Percentiles rank a stretch among this genome's conserved stretches.
These are phyloP conservation scores for Cephus pulcher DNA, from an alignment of 2,888 invertebrate species.

Conservation along the genomic window DNA sequence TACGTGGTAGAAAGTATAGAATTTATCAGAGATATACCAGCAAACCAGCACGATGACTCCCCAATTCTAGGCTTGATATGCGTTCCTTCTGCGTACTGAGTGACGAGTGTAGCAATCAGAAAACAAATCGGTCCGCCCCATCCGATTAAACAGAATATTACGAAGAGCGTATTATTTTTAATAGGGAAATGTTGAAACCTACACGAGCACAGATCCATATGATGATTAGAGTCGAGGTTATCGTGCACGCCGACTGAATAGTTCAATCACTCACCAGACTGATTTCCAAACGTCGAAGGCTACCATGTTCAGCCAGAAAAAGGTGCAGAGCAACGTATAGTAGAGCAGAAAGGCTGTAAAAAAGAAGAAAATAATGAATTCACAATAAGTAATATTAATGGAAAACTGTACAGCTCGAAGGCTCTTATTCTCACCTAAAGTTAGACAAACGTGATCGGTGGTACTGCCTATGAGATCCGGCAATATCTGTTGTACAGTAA, in stretches of 20 bases:
- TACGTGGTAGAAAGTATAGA: background rate
- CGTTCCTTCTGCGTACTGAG: slow-evolving; percentile 70
- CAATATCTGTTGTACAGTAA: slow-evolving; percentile 71
- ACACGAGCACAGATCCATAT: slow-evolving; percentile 30
- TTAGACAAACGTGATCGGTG: slow-evolving; percentile 66
- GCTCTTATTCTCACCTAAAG: slow-evolving; percentile 66
- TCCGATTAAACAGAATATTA: slow-evolving; percentile 71
- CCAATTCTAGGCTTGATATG: slow-evolving; percentile 74
- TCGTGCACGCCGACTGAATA: too few relatives aligned
- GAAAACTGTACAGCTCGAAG: slow-evolving; percentile 37
- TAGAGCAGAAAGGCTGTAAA: slow-evolving; percentile 71
- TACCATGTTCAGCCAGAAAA: slow-evolving; percentile 79
- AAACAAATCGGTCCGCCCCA: slow-evolving; percentile 72
- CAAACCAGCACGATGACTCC: slow-evolving; percentile 74
- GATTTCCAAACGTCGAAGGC: slow-evolving; percentile 77
- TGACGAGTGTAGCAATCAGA: slow-evolving; percentile 68
- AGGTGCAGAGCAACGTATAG: slow-evolving; percentile 75
- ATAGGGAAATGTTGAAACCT: slow-evolving; percentile 63
- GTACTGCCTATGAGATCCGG: slow-evolving; percentile 51
- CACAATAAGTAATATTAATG: slow-evolving; percentile 4
- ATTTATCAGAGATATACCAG: slow-evolving; percentile 64
- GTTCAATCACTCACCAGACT: slow-evolving; percentile 71
- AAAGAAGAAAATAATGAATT: slow-evolving; percentile 30
- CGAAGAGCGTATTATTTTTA: slow-evolving; percentile 69
- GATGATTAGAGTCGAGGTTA: background rate